Percentiles rank a stretch among this genome's conserved stretches.
These are phyloP conservation scores for Drosophila parvula DNA, from an alignment of 1,140 invertebrate genomes.

Conservation along the genomic window DNA sequence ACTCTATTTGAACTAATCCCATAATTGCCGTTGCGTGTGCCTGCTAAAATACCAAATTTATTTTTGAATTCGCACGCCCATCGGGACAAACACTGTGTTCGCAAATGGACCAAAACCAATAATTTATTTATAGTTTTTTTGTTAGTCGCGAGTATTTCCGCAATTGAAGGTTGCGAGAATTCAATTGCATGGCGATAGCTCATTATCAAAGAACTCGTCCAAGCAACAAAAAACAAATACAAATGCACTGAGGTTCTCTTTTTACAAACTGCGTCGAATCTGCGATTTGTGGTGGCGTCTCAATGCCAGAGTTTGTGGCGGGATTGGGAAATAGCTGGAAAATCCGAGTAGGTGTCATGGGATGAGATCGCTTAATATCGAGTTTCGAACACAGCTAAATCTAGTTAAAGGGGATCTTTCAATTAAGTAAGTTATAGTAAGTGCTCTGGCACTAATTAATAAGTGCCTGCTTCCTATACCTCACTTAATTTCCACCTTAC, in stretches of 20 bases:
- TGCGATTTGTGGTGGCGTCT: slow-evolving; percentile 27
- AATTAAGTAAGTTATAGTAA: neutral
- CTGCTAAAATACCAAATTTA: slow-evolving; percentile 7
- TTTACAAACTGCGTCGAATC: slow-evolving; percentile 34
- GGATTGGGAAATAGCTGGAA: neutral
- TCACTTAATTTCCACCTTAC: neutral
- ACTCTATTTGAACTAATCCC: neutral
- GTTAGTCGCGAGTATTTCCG: slow-evolving; percentile 8
- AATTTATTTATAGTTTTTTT: slow-evolving; percentile 37
- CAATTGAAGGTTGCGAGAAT: slow-evolving; percentile 21
- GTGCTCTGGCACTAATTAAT: neutral
- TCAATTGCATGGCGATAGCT: slow-evolving; percentile 21
- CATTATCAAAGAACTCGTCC: slow-evolving; percentile 22
- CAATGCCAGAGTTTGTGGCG: slow-evolving; percentile 24
- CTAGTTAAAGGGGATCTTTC: neutral
- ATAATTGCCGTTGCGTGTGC: neutral
- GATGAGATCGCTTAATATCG: slow-evolving; percentile 8
- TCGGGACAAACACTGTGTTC: neutral
- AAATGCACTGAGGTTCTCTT: slow-evolving; percentile 7
- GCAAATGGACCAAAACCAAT: slow-evolving; percentile 8
- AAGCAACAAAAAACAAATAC: slow-evolving; percentile 5
- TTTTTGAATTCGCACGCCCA: slow-evolving; percentile 20
- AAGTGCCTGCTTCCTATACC: neutral
- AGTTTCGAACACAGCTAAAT: neutral
- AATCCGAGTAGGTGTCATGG: slow-evolving; percentile 24